These are phyloP conservation scores for Oncorhynchus mykiss DNA, from an alignment of 2,113 vertebrate species.

Conservation along the genomic window DNA sequence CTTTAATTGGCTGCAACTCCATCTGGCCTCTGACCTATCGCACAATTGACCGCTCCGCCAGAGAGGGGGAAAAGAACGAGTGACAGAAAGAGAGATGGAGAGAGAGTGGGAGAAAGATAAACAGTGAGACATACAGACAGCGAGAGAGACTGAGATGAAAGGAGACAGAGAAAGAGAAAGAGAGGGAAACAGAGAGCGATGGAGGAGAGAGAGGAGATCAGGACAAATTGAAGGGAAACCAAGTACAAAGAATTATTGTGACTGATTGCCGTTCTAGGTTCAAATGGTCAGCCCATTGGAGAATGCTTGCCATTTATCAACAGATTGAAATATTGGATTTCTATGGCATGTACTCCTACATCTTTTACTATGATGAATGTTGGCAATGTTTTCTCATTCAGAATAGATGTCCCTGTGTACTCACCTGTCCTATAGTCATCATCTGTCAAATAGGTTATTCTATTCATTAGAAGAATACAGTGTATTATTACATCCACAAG, in stretches of 20 bases:
- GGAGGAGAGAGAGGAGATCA: slow-evolving; percentile 39
- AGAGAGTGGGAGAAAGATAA: slow-evolving; percentile 37
- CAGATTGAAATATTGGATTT: not conserved
- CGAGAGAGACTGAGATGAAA: slow-evolving; percentile 23
- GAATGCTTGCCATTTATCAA: slow-evolving; percentile 2
- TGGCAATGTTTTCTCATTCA: not conserved
- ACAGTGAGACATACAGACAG: not conserved
- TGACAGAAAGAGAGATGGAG: slow-evolving; percentile 26
- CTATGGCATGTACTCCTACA: not conserved
- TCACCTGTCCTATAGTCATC: not conserved
- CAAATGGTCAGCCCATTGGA: not conserved
- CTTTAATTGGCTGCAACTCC: slow-evolving; percentile 64
- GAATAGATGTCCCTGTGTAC: too few relatives aligned
- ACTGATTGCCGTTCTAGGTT: not conserved
- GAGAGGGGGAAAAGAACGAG: slow-evolving; percentile 32
- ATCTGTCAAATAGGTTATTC: not conserved
- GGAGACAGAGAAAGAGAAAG: slow-evolving; percentile 21
- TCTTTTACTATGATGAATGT: not conserved
- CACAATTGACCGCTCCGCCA: slow-evolving; percentile 48
- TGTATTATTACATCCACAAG: not conserved
- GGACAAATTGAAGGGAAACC: not conserved
- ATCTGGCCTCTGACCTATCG: slow-evolving; percentile 53
- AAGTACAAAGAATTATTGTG: not conserved
- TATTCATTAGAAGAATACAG: not conserved
- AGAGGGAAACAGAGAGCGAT: slow-evolving; percentile 17